Evolutionary conservation across 2,113 vertebrate species (phyloP).

Genomic region (Osmerus eperlanus): DNA sequence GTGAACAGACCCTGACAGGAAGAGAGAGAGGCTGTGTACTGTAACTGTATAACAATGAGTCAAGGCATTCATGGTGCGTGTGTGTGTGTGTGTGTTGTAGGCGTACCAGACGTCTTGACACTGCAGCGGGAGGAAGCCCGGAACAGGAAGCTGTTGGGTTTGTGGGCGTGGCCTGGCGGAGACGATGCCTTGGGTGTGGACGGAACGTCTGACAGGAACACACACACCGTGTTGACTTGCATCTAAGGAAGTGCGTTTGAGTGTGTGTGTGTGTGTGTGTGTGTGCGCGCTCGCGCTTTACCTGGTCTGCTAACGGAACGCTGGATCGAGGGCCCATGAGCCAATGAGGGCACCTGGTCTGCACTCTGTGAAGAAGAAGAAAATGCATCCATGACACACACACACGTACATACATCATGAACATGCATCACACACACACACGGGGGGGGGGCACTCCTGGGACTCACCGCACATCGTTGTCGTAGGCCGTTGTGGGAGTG

Average conservation of each 20-base stretch:
- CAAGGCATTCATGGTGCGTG: not conserved
- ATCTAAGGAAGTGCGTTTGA: not conserved
- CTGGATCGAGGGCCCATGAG: constrained; percentile 28
- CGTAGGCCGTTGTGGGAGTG: constrained; percentile 40
- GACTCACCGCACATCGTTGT: constrained; percentile 66
- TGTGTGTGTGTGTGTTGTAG: not conserved
- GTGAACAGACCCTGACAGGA: constrained; percentile 42
- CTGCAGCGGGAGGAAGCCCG: constrained; percentile 75
- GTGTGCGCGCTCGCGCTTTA: constrained; percentile 18
- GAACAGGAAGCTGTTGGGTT: constrained; percentile 88
- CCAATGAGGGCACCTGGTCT: constrained; percentile 52
- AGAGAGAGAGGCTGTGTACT: not conserved
- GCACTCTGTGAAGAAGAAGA: constrained; percentile 54
- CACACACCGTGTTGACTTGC: not conserved
- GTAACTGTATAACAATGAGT: not conserved
- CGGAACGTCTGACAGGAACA: constrained; percentile 33
- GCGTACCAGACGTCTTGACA: constrained; percentile 66
- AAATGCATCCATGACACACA: not conserved
- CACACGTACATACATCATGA: not conserved
- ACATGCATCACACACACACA: not conserved
- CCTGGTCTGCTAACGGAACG: constrained; percentile 66
- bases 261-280: constrained; percentile 1
- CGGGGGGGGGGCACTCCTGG: no score
- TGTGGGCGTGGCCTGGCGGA: constrained; percentile 66
- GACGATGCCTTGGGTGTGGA: constrained; percentile 62